These are phyloP conservation scores for Hypothenemus hampei DNA, from an alignment of 1,140 invertebrate genomes.

Conservation along the genomic window DNA sequence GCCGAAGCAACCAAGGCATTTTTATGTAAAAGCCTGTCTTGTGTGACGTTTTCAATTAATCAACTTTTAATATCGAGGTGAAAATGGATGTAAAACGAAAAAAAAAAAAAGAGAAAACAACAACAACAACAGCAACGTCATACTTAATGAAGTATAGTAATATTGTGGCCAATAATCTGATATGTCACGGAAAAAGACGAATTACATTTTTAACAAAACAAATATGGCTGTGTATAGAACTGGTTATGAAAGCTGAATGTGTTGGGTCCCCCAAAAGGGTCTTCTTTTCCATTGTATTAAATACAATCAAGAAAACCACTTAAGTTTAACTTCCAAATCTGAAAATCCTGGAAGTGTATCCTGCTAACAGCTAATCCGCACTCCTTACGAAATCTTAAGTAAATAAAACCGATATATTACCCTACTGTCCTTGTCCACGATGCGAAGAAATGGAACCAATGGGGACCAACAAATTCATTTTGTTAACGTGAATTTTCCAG, in stretches of 20 bases:
- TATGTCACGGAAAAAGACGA: no score
- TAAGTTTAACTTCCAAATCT: slow-evolving; percentile 19
- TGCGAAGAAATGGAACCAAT: slow-evolving; percentile 33
- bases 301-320: slow-evolving; percentile 20
- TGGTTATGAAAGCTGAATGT: no score
- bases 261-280: background rate
- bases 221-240: no score
- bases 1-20: background rate
- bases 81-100: background rate
- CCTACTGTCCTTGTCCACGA: slow-evolving; percentile 19
- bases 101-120: no score
- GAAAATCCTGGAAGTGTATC: slow-evolving; percentile 20
- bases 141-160: no score
- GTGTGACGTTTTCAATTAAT: slow-evolving; percentile 16
- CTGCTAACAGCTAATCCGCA: slow-evolving; percentile 19
- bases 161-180: no score
- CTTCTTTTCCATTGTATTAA: slow-evolving; percentile 8
- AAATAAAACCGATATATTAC: slow-evolving; percentile 28
- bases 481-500: slow-evolving; percentile 24
- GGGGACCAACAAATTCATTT: slow-evolving; percentile 36
- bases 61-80: slow-evolving; percentile 11
- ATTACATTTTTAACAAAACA: no score
- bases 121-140: no score
- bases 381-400: slow-evolving; percentile 23
- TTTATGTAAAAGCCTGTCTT: slow-evolving; percentile 10